These are phyloP conservation scores for Anguilla rostrata DNA, from an alignment of 2,113 vertebrate species.

Conservation along the genomic window DNA sequence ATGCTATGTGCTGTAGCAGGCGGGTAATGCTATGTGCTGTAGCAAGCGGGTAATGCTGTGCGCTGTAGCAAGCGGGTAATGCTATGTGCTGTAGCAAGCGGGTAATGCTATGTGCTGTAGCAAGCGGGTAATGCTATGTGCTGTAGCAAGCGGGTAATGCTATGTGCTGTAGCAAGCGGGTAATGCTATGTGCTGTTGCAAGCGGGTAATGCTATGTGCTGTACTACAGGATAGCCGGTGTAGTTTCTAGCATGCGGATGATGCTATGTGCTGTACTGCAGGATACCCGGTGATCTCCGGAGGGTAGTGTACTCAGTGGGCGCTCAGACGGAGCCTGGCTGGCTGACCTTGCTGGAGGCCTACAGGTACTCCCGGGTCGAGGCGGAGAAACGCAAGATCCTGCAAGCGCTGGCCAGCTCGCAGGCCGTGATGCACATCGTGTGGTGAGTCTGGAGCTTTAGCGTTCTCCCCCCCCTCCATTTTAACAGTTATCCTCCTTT, in stretches of 20 bases:
- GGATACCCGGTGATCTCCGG: conserved; percentile 85
- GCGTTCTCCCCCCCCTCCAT: too few species aligned
- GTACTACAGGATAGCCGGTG: too few species aligned
- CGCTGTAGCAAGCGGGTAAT: neutral
- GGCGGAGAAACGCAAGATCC: conserved; percentile 82
- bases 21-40: neutral
- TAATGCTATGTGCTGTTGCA: too few species aligned
- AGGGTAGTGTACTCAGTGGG: conserved; percentile 79
- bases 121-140: too few species aligned
- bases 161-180: too few species aligned
- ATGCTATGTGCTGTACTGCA: conserved; percentile 43
- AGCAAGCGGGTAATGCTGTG: neutral
- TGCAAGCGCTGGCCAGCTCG: conserved; percentile 82
- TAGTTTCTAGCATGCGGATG: neutral
- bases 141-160: too few species aligned
- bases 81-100: too few species aligned
- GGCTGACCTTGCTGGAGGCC: conserved; percentile 67
- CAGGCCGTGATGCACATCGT: conserved; percentile 71
- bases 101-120: too few species aligned
- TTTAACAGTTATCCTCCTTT: too few species aligned
- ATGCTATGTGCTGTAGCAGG: too few species aligned
- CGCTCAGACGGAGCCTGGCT: conserved; percentile 74
- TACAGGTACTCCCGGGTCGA: conserved; percentile 69
- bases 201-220: too few species aligned
- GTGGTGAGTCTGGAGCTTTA: conserved; percentile 67